Base-by-base conservation (phyloP, 2,888 invertebrate species). In the Dolichopus griseipennis region DNA sequence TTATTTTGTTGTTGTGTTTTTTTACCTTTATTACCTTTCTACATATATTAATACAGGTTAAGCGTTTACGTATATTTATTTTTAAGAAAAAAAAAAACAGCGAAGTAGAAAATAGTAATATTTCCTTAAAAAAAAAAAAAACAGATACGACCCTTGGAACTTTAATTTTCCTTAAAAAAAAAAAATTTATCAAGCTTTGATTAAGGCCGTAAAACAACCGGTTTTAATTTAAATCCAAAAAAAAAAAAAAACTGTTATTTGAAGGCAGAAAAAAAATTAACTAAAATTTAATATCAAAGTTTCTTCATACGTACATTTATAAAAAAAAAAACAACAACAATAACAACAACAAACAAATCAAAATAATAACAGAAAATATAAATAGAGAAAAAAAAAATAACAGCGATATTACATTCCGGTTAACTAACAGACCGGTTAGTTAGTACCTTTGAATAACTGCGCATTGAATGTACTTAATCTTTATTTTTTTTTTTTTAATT, bases 401-500 rank as follows among this genome's bases (percentile, higher is more conserved):
- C 52, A 52, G 52, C 52, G 52, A 52, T 52, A 18, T 52, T 52
- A 52, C 52, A 52, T 52, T 52, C 52, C 52, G 52, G 52, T 52
- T 52, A 52, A 52, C 52, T 52, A 52, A 52, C 52, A 52, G 52
- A 52, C 52, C 52, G 52, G 52, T 52, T 52, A 52, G 52, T 52
- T 52, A 52, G 52, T 52, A 52, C 52, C 52, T 52, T 52, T 52
- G n/a, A 52, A n/a, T 52, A 52, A 52, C 52, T 52, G 52, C 52
- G 52, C 52, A 52, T 52, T 52, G 18, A 52, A 52, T 52, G 52
- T 52, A 52, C 52, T 52, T 52, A 52, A 52, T 52, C 52, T 52
- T 52, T 27, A 27, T 27, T 27, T 27, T 4, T 27, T 27, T 27
- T 27, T 27, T 27, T 27, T 27, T 27, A 4, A 2, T 27, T 27